phyloP scores from a whole-genome alignment of 23 tunicate genomes.

The Corella eumyota region DNA sequence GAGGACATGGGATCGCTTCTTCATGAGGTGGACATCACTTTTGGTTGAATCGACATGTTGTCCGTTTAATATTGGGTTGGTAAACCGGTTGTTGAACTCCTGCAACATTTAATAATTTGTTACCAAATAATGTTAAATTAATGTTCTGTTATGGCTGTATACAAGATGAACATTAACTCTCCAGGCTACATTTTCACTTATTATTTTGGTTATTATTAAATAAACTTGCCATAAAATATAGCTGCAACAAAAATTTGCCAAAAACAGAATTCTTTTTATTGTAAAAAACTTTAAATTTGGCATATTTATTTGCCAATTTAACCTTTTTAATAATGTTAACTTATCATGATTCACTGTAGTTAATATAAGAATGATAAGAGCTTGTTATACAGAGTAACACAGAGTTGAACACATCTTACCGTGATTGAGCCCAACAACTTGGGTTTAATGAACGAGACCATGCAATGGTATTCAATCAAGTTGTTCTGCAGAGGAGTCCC shows the following conservation, averaged over 20 bases:
- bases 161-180: too few species aligned
- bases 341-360: too few species aligned
- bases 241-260: too few species aligned
- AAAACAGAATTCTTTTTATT: too few species aligned
- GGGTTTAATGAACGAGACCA: slow-evolving; percentile 86
- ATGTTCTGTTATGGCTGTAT: not conserved
- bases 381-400: too few species aligned
- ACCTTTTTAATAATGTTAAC: too few species aligned
- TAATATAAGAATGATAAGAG: too few species aligned
- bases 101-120: not conserved
- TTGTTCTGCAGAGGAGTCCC: slow-evolving; percentile 96
- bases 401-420: slow-evolving; percentile 14
- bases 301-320: too few species aligned
- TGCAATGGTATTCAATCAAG: slow-evolving; percentile 85
- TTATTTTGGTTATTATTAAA: too few species aligned
- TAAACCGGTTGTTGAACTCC: slow-evolving; percentile 83
- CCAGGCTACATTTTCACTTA: too few species aligned
- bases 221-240: too few species aligned
- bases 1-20: slow-evolving; percentile 80
- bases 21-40: slow-evolving; percentile 74
- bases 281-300: too few species aligned
- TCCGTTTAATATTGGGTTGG: slow-evolving; percentile 82
- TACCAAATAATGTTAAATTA: not conserved
- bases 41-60: slow-evolving; percentile 89
- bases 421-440: slow-evolving; percentile 51